Base-by-base conservation (phyloP, 2,797 vertebrate species). In the Neosalanx taihuensis region DNA sequence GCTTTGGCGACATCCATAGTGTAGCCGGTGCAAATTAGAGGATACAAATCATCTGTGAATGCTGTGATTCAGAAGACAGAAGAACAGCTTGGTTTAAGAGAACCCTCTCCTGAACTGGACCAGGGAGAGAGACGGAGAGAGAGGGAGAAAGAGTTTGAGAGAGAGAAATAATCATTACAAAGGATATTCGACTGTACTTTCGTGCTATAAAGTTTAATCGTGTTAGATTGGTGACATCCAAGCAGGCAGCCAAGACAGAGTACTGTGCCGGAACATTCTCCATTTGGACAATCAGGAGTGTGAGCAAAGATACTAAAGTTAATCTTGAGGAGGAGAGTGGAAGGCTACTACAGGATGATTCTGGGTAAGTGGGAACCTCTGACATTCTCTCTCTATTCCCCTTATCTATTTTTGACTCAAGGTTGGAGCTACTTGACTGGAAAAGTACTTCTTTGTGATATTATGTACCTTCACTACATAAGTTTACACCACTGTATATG, bases 261-360 rank as follows among this genome's bases (percentile, higher is more conserved):
- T n/a, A 23, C 7, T 58, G 56, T 58, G 13, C 41, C n/a, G 56
- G 20, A 49, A 23, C 46, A 41, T 18, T 37, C 6, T n/a, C n/a
- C n/a, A 20, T 65, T 46, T 17, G 65, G 26, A 72, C 49, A 31
- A 29, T 15, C 15, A 58, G 51, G 30, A 37, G 30, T 69, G 63
- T 69, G 29, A 79, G 78, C 57, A 4, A 72, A 80, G 80, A 70
- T 74, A 79, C 66, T 68, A 20, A 35, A 63, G 61, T 59, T 74
- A 79, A 67, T 74, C 69, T 69, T 69, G 61, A 85, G 84, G 79
- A 80, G 84, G 76, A 85, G 72, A 69, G 86, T 83, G 83, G 86
- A 88, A 72, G 81, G 81, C 85, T 84, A 78, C 84, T 84, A 79
- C 83, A 89, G 79, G 81, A 91, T 91, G 90, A 86, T 91, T 75